Conservation (phyloP, 2,888 invertebrate species). For the Autographa gamma region DNA sequence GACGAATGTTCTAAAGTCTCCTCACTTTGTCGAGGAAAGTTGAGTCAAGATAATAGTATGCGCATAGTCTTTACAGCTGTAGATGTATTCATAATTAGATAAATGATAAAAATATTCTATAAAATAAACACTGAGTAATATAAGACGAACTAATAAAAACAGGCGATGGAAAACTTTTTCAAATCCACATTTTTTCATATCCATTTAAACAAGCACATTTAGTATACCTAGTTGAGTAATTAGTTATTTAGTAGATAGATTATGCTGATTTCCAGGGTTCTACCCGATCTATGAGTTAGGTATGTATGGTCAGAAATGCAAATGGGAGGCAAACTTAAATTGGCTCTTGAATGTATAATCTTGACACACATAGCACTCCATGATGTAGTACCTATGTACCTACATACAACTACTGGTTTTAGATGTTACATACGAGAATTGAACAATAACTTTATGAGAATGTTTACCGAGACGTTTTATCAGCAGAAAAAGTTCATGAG, state of each 20-base stretch:
- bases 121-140: too few relatives aligned
- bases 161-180: too few relatives aligned
- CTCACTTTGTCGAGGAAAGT: not conserved
- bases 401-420: not conserved
- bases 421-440: not conserved
- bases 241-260: not conserved
- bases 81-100: too few relatives aligned
- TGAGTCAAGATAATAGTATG: not conserved
- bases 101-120: too few relatives aligned
- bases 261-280: not conserved
- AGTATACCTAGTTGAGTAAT: not conserved
- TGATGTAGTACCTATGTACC: too few relatives aligned
- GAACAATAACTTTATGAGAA: not conserved
- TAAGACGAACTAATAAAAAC: too few relatives aligned
- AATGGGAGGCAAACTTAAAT: conserved; percentile 4
- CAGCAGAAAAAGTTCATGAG: too few relatives aligned
- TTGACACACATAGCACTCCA: not conserved
- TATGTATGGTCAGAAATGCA: not conserved
- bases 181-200: too few relatives aligned
- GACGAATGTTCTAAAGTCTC: not conserved
- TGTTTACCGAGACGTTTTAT: too few relatives aligned
- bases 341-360: conserved; percentile 1
- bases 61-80: too few relatives aligned
- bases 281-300: not conserved
- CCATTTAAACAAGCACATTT: too few relatives aligned